These are phyloP conservation scores for Hemistola chrysoprasaria DNA, from an alignment of 2,888 invertebrate genomes.

Conservation along the genomic window DNA sequence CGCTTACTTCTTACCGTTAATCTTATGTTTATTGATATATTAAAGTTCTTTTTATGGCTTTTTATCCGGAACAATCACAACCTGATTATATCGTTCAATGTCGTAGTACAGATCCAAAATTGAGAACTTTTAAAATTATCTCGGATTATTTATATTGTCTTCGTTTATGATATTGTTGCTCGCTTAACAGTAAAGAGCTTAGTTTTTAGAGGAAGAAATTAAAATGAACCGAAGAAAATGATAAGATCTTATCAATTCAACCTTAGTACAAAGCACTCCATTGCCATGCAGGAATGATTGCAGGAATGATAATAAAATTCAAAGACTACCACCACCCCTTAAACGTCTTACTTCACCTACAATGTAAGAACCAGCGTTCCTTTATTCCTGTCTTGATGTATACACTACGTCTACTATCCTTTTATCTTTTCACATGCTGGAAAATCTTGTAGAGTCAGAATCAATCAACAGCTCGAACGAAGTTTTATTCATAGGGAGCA, in stretches of 20 bases:
- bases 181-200: too few relatives aligned
- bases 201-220: slow-evolving; percentile 1
- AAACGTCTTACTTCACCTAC: slow-evolving; percentile 17
- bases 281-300: slow-evolving; percentile 11
- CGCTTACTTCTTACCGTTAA: too few relatives aligned
- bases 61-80: too few relatives aligned
- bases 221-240: slow-evolving; percentile 8
- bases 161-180: too few relatives aligned
- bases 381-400: slow-evolving; percentile 9
- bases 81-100: too few relatives aligned
- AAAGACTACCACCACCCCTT: slow-evolving; percentile 11
- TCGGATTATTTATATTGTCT: too few relatives aligned
- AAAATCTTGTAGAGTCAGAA: background rate
- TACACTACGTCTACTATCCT: slow-evolving; percentile 6
- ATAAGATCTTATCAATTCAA: slow-evolving; percentile 4
- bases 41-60: too few relatives aligned
- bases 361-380: slow-evolving; percentile 7
- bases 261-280: slow-evolving; percentile 10
- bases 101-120: too few relatives aligned
- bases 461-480: background rate
- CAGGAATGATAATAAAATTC: slow-evolving; percentile 9
- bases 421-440: slow-evolving; percentile 8
- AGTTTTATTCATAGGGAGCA: background rate
- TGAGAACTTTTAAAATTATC: too few relatives aligned
- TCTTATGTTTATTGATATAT: too few relatives aligned